Base-by-base conservation (phyloP, 2,113 vertebrate species). In the Nyctibius bracteatus region DNA sequence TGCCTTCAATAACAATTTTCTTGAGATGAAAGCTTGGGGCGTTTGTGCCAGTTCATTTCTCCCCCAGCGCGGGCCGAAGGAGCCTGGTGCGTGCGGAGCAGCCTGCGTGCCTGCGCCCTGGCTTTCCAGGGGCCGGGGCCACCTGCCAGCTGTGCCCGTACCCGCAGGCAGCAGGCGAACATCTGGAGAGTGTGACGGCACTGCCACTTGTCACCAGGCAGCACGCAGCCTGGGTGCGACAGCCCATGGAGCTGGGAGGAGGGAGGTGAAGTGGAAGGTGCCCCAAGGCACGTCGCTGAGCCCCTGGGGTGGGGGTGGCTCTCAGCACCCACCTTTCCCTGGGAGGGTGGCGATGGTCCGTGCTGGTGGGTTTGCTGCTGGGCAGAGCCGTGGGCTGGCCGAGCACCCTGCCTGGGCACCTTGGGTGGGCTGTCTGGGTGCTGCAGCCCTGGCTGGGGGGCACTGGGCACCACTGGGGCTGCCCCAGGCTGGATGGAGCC, bases 91-190 rank as follows among this genome's bases (percentile, higher is more conserved):
- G 3, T 27, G 55, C 37, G 13, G 73, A 61, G 4, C 58, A 83
- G 58, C 13, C 54, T 43, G 12, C 0, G 4, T 49, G 55, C 49
- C n/a, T 28, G 41, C 0, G 2, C n/a, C 46, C 9, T 0, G 0
- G 57, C 65, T 67, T 31, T 28, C 31, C 1, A 0, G 25, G 86
- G 61, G 33, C 20, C 0, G 2, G 47, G 44, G 70, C n/a, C 54
- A 1, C 24, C 33, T 5, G 0, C 58, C 86, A 91, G 86, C 91
- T 89, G 92, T 74, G 79, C 82, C 43, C 1, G 0, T 39, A 59
- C 84, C 72, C 1, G 0, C 27, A 22, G 81, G 83, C 83, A 96
- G 57, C 86, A 85, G 74, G 52, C 2, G 3, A 70, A 87, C 93
- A 87, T 89, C 92, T 96, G 93, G 78, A 74, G 54, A 74, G 51